These are phyloP conservation scores for Plectus sambesii DNA, from an alignment of 1,140 invertebrate species.

Conservation along the genomic window DNA sequence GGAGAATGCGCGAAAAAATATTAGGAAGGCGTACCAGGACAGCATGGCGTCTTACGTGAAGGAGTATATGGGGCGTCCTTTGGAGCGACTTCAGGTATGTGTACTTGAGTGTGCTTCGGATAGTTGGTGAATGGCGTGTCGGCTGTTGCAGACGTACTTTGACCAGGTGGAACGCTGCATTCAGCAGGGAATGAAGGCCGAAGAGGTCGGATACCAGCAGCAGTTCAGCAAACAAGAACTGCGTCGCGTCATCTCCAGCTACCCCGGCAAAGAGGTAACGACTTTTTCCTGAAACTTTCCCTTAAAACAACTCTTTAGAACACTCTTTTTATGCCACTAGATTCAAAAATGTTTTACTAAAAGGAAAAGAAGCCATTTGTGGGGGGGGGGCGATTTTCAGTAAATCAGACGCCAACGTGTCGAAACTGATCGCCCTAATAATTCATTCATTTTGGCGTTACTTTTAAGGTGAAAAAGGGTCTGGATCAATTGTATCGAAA, in stretches of 20 bases:
- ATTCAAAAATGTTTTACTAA: not conserved
- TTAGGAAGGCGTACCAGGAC: slow-evolving; percentile 78
- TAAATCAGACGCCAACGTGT: too few species aligned
- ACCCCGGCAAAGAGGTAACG: slow-evolving; percentile 73
- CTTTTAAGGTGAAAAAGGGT: slow-evolving; percentile 71
- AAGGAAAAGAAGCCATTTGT: too few species aligned
- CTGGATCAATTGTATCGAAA: slow-evolving; percentile 88
- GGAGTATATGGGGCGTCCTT: slow-evolving; percentile 79
- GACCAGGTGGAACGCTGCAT: slow-evolving; percentile 83
- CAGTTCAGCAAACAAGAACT: slow-evolving; percentile 94
- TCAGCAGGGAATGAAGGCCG: slow-evolving; percentile 80
- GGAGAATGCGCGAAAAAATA: slow-evolving; percentile 75
- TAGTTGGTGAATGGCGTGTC: slow-evolving; percentile 14
- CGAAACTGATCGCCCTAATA: too few species aligned
- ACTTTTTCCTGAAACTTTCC: too few species aligned
- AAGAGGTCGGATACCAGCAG: slow-evolving; percentile 93
- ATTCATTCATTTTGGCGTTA: slow-evolving; percentile 9
- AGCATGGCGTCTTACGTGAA: slow-evolving; percentile 80
- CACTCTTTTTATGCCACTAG: slow-evolving; percentile 1
- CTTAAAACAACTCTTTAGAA: not conserved
- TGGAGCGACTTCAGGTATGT: slow-evolving; percentile 84
- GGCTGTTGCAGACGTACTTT: slow-evolving; percentile 68
- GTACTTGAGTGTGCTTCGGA: slow-evolving; percentile 18
- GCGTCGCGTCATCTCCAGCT: slow-evolving; percentile 83
- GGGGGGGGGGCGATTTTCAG: too few species aligned